These are phyloP conservation scores for Gambusia yucatana DNA, from an alignment of 2,797 vertebrate genomes.

Conservation along the genomic window DNA sequence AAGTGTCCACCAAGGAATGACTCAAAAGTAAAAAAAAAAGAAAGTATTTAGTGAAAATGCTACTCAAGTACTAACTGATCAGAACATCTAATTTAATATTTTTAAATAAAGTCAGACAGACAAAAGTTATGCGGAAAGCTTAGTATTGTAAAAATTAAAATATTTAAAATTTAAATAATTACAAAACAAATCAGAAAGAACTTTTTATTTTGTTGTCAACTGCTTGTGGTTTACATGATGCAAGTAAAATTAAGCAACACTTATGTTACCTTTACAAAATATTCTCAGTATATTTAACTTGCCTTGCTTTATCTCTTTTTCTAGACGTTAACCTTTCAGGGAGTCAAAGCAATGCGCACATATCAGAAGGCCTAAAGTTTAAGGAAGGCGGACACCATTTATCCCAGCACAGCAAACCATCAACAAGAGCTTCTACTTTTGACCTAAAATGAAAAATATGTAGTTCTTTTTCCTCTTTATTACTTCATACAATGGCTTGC, in stretches of 20 bases:
- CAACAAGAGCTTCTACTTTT: constrained; percentile 51
- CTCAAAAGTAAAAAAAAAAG: too few relatives aligned
- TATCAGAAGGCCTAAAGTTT: constrained; percentile 92
- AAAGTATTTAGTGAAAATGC: too few relatives aligned
- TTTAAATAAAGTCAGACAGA: too few relatives aligned
- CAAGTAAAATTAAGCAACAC: background rate
- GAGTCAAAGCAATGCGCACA: constrained; percentile 89
- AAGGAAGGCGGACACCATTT: constrained; percentile 13
- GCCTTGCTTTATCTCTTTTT: constrained; percentile 34
- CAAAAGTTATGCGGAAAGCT: too few relatives aligned
- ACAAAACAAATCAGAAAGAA: too few relatives aligned
- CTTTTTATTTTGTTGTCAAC: too few relatives aligned
- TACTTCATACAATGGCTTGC: constrained; percentile 47
- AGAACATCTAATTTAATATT: too few relatives aligned
- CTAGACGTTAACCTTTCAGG: constrained; percentile 91
- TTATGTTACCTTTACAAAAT: background rate
- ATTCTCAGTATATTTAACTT: background rate
- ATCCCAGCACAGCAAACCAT: constrained; percentile 56
- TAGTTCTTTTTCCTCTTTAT: constrained; percentile 28
- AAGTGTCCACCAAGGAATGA: too few relatives aligned
- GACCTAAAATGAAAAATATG: constrained; percentile 19
- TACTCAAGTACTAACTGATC: too few relatives aligned
- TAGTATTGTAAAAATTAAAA: too few relatives aligned
- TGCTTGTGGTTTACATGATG: background rate
- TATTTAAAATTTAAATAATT: too few relatives aligned